Base-by-base conservation (phyloP, 2,113 vertebrate species). In the Silurus meridionalis region DNA sequence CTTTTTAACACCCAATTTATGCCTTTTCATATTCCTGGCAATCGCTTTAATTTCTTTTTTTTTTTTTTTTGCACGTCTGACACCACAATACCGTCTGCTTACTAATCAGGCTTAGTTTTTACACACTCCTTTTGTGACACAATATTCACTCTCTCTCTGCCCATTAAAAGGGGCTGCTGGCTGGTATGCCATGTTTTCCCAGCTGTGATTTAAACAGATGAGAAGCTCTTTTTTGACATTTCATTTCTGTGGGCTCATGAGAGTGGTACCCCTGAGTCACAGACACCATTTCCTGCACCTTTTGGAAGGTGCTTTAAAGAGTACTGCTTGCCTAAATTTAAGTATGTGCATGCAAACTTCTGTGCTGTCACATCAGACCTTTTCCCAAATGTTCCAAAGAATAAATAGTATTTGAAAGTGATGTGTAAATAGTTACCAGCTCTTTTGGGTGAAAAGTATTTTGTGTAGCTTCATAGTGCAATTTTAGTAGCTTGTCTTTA, bases 241-340 rank as follows among this genome's bases (percentile, higher is more conserved):
- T 91, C 90, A 90, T 92, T 93, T 91, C 92, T 93, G 84, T 91
- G 93, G 91, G 90, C 89, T 90, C 88, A 89, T 92, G 91, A 92
- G 86, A 89, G 92, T 72, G 77, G 85, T 90, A 91, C 92, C 90
- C 89, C 88, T 78, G 88, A 93, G 91, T 92, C 92, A 87, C 91
- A 93, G 92, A 91, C 83, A 89, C 92, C 88, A 91, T 94, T 93
- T 95, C 93, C 93, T 92, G 91, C 91, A 91, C 89, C 89, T 85
- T 93, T 92, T 93, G 89, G 91, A 91, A 91, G 89, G 80, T 83
- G 87, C 92, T 95, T 93, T 94, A 92, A 94, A 92, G 91, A 91
- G 89, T 84, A 67, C 77, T 72, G 87, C 86, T 86, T 37, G 71
- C 69, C 77, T 86, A 83, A 61, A 82, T 89, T 58, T 87, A 55